Conservation (phyloP, 2,797 vertebrate genomes). For the Spinus pinus region DNA sequence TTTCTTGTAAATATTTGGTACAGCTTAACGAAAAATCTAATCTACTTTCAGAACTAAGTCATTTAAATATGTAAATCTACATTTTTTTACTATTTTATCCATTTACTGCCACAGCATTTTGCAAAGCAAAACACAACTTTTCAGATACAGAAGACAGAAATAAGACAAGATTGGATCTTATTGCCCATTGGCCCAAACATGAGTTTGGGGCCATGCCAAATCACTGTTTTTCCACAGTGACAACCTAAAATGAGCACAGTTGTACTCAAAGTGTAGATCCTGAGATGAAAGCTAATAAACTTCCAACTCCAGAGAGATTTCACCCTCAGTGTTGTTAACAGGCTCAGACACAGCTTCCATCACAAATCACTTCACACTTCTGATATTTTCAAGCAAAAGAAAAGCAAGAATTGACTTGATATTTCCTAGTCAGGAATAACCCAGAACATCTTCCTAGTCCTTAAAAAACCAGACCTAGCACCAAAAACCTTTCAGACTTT, state of each 20-base stretch:
- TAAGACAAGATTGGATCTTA: neutral
- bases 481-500: neutral
- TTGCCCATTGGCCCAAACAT: neutral
- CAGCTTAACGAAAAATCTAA: neutral
- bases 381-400: neutral
- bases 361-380: neutral
- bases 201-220: neutral
- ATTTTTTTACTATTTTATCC: neutral
- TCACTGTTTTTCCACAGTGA: neutral
- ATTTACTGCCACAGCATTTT: neutral
- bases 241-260: neutral
- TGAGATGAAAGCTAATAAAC: neutral
- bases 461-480: neutral
- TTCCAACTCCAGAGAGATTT: neutral
- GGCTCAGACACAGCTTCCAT: neutral
- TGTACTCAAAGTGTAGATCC: neutral
- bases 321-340: neutral
- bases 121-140: neutral
- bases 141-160: neutral
- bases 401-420: neutral
- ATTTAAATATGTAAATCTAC: neutral
- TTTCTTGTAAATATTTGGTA: neutral
- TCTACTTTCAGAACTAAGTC: neutral
- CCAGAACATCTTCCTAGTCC: neutral
- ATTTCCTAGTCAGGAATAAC: neutral